Evolutionary conservation across 2,797 vertebrate genomes (phyloP).

Genomic region (Leucoraja ocellata): DNA sequence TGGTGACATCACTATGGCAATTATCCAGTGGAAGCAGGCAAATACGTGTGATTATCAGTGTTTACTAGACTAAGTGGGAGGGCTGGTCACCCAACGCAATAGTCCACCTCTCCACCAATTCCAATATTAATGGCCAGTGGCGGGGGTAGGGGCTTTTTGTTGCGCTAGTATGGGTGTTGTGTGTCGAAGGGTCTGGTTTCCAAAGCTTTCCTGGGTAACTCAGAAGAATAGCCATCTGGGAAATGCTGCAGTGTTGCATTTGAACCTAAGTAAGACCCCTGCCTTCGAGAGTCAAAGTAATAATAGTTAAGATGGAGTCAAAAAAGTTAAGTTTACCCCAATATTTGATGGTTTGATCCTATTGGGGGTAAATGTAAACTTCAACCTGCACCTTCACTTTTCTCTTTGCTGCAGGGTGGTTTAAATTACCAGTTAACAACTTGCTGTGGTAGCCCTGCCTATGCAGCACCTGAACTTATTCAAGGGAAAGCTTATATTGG

Average conservation of each 20-base stretch:
- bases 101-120: no score
- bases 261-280: not conserved
- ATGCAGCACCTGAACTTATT: slow-evolving; percentile 89
- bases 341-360: not conserved
- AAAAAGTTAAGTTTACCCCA: not conserved
- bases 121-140: no score
- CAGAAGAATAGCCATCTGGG: not conserved
- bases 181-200: no score
- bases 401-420: slow-evolving; percentile 66
- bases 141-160: no score
- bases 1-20: not conserved
- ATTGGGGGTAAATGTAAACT: not conserved
- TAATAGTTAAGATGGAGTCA: not conserved
- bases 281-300: not conserved
- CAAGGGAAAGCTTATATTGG: slow-evolving; percentile 90
- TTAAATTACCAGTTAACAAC: slow-evolving; percentile 80
- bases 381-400: not conserved
- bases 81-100: no score
- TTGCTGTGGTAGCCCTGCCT: slow-evolving; percentile 88
- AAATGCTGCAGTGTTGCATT: not conserved
- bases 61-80: not conserved
- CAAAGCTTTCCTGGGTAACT: not conserved
- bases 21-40: not conserved
- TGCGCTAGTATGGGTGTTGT: no score
- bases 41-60: not conserved